Evolutionary conservation across 2,888 invertebrate species (phyloP), one percentile per base, ranked within the genome.

Genomic region (Drosophila neonasuta): DNA sequence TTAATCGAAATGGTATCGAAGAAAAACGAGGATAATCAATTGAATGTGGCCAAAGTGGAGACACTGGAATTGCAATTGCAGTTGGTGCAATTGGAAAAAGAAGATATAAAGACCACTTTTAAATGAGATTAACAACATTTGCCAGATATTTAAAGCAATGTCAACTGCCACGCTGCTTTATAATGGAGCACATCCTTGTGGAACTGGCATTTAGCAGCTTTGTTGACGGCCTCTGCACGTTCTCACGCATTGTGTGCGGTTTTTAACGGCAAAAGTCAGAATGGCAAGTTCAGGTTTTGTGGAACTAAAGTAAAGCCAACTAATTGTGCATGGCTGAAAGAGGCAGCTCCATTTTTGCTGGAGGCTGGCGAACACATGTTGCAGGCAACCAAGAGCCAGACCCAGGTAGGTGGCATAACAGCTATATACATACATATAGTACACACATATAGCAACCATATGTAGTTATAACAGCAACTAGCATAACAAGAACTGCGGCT

Each of bases 1-100:
- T 46, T 83, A 2, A 13, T 76, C 9, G 79, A 86, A 17, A 51
- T 73, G 17, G 50, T 45, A 13, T 24, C 68, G 2, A 15, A 3
- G 11, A 20, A 13, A 59, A 10, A 15, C 4, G 3, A 30, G 20
- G 20, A 52, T 17, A 6, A 39, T 10, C 4, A 34, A n/a, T 11
- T 4, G 11, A 34, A 10, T 29, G 4, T 30, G 15, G 11, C 17
- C 15, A 36, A 15, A 39, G 45, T 15, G 29, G 29, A 46, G 15
- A 10, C 20, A 9, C 39, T 15, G 4, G 8, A 39, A 7, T 13
- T 39, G 39, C 7, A 39, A 8, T 39, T 39, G 39, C 39, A 13
- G 15, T 20, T 24, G 13, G 20, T 39, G 15, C 1, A 8, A 8
- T 8, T 30, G 15, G 3, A 32, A 48, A 9, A 11, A 32, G 7